phyloP scores from a whole-genome alignment of 2,888 invertebrate species.

The Pandemis corylana region DNA sequence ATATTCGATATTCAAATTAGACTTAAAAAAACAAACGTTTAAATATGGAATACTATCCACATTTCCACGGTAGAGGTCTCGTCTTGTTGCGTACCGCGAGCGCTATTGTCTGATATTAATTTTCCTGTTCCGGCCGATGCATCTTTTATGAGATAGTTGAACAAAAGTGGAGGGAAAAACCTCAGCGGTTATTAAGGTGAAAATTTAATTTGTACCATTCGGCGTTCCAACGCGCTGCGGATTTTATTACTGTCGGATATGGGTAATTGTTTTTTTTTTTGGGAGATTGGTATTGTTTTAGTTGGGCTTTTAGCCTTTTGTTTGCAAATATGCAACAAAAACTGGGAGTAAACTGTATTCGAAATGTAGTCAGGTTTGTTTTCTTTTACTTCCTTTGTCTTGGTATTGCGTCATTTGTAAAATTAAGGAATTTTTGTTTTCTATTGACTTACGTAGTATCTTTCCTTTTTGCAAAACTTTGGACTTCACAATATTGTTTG shows the following conservation, averaged over 20 bases:
- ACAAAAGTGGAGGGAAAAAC: slow-evolving; percentile 66
- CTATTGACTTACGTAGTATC: neutral
- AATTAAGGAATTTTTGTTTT: neutral
- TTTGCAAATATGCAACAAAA: neutral
- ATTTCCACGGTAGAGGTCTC: slow-evolving; percentile 46
- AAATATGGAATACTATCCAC: slow-evolving; percentile 32
- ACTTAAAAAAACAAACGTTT: neutral
- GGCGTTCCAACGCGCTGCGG: slow-evolving; percentile 45
- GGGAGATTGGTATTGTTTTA: slow-evolving; percentile 36
- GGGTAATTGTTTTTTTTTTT: slow-evolving; percentile 48
- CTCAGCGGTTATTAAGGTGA: slow-evolving; percentile 55
- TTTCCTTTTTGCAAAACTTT: neutral
- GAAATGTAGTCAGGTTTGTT: neutral
- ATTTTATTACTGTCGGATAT: slow-evolving; percentile 52
- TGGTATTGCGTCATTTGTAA: neutral
- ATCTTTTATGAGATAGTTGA: slow-evolving; percentile 79
- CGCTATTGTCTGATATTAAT: slow-evolving; percentile 79
- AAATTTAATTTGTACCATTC: slow-evolving; percentile 59
- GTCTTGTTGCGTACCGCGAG: slow-evolving; percentile 55
- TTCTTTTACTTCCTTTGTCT: neutral
- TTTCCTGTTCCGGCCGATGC: slow-evolving; percentile 78
- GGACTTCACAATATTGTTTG: neutral
- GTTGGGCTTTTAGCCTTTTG: slow-evolving; percentile 20
- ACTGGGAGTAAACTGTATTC: neutral
- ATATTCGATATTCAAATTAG: slow-evolving; percentile 11